Conservation (phyloP, 1,140 invertebrate genomes). For the Ceratoteleas bidentatus region DNA sequence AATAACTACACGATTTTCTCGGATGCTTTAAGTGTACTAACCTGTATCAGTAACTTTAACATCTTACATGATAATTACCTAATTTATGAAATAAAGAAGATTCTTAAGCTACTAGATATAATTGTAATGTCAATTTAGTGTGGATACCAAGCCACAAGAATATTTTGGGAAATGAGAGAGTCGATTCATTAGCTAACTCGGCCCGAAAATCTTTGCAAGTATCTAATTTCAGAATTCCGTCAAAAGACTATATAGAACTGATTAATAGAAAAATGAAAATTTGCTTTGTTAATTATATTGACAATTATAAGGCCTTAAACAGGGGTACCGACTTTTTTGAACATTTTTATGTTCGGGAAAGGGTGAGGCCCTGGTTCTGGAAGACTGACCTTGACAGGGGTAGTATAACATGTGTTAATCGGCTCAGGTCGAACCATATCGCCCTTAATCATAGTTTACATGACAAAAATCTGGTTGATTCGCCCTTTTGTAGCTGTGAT, state of each 20-base stretch:
- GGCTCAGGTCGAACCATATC: background rate
- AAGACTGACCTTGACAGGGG: background rate
- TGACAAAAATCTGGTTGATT: slow-evolving; percentile 12
- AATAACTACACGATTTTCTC: slow-evolving; percentile 28
- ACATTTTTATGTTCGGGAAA: background rate
- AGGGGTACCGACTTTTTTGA: background rate
- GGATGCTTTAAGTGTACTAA: slow-evolving; percentile 11
- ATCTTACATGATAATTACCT: slow-evolving; percentile 2
- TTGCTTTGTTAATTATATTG: background rate
- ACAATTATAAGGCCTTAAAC: background rate
- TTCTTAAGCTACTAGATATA: background rate
- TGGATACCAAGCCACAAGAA: background rate
- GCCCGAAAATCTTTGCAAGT: background rate
- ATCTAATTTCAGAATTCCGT: background rate
- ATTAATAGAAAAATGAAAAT: background rate
- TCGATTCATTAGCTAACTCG: background rate
- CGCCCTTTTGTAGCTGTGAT: slow-evolving; percentile 3
- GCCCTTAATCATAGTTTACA: slow-evolving; percentile 4
- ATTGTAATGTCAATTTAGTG: background rate
- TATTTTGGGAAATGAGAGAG: background rate
- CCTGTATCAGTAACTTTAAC: background rate
- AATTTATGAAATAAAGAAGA: slow-evolving; percentile 10
- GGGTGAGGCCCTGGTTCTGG: background rate
- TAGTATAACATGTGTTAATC: background rate
- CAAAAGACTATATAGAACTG: background rate